Percentiles rank a stretch among this genome's conserved stretches.
Conservation (phyloP, 2,888 invertebrate genomes). For the Mechanitis mazaeus region DNA sequence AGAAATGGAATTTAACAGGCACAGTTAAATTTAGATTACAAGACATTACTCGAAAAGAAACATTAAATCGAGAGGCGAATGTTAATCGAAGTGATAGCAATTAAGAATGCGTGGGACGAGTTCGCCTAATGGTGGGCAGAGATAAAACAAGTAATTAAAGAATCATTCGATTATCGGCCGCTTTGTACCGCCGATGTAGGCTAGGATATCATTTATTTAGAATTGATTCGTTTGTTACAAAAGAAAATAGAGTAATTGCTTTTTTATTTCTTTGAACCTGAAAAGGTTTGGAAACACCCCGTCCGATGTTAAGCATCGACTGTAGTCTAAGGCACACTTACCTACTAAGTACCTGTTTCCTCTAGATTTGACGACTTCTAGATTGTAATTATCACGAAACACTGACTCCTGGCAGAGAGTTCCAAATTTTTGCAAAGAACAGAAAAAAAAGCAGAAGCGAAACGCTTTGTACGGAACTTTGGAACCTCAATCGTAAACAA, state of each 20-base stretch:
- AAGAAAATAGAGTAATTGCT: neutral
- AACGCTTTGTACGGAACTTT: too few species aligned
- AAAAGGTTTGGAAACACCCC: too few species aligned
- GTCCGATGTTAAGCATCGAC: too few species aligned
- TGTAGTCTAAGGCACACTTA: too few species aligned
- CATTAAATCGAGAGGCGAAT: conserved; percentile 28
- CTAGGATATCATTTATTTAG: conserved; percentile 27
- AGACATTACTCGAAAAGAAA: conserved; percentile 24
- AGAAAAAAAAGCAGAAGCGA: too few species aligned
- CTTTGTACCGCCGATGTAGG: conserved; percentile 46
- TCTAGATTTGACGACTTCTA: too few species aligned
- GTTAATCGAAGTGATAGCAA: conserved; percentile 37
- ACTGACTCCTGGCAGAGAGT: too few species aligned
- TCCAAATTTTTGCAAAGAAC: too few species aligned
- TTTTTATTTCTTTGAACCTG: neutral
- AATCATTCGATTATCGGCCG: conserved; percentile 61
- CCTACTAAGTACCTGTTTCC: too few species aligned
- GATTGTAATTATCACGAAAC: too few species aligned
- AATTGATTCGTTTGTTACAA: neutral
- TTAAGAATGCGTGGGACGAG: conserved; percentile 49
- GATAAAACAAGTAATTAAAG: conserved; percentile 66
- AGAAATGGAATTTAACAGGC: neutral
- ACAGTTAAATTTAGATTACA: conserved; percentile 5
- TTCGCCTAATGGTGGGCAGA: conserved; percentile 50
- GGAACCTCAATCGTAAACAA: too few species aligned